Conservation (phyloP, 1,140 invertebrate species). For the Anoplolepis gracilipes region DNA sequence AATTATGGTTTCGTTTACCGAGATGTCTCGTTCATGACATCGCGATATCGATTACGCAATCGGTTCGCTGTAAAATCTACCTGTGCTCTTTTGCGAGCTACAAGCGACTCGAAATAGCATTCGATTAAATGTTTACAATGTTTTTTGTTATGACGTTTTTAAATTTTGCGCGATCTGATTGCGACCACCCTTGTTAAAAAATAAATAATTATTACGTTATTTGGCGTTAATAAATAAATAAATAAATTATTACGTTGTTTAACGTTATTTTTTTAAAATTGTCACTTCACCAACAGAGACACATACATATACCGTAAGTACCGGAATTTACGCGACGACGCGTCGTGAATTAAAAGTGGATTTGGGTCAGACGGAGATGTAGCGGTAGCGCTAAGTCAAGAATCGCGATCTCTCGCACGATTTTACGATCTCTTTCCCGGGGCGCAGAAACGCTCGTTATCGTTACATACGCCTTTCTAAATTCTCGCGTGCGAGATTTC, state of each 20-base stretch:
- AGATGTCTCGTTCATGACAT: not conserved
- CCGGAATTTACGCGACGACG: not conserved
- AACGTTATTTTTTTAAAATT: too few relatives aligned
- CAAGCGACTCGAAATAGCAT: not conserved
- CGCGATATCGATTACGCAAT: not conserved
- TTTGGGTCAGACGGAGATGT: constrained; percentile 54
- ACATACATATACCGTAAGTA: too few relatives aligned
- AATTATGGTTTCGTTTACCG: not conserved
- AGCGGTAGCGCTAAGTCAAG: constrained; percentile 6
- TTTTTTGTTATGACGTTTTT: too few relatives aligned
- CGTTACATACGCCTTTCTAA: constrained; percentile 53
- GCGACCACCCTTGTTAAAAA: not conserved
- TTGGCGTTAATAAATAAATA: too few relatives aligned
- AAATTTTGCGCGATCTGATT: too few relatives aligned
- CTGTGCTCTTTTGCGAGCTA: not conserved
- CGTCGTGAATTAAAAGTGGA: constrained; percentile 30
- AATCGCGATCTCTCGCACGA: constrained; percentile 34
- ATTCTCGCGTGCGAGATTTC: constrained; percentile 9
- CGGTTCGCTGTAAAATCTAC: not conserved
- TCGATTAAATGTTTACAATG: too few relatives aligned
- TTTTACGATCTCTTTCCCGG: constrained; percentile 38
- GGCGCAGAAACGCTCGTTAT: constrained; percentile 41
- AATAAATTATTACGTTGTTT: too few relatives aligned
- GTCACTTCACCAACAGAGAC: too few relatives aligned
- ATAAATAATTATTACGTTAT: too few relatives aligned